Base-by-base conservation (phyloP, 2,888 invertebrate species). In the Sturmia bella region DNA sequence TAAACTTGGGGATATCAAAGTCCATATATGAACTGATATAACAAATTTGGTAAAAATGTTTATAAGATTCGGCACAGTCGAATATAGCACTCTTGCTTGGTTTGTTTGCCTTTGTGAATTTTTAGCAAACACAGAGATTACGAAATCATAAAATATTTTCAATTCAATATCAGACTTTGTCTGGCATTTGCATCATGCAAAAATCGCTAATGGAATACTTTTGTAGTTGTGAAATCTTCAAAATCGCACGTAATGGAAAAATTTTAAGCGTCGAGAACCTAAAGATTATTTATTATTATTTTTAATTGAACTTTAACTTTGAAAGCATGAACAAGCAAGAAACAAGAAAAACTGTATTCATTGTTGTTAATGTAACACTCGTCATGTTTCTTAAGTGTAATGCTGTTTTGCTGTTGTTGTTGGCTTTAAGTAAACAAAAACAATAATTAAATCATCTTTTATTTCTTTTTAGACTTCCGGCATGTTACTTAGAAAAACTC, bases 271-370 rank as follows among this genome's bases (percentile, higher is more conserved):
- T 43, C 4, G 52, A 72, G 52, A 57, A 76, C 7, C 59, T 77
- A 56, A 27, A 72, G n/a, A n/a, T n/a, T 66, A 41, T 72, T 39
- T 32, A n/a, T 12, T 27, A 72, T 68, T 37, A 21, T 24, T 24
- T 41, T 15, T 76, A 76, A 80, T 75, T 76, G 72, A 76, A 76
- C 70, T 75, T 80, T 66, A 66, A 70, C 64, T 50, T 50, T 68
- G 56, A 13, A 52, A 68, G 15, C 61, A 54, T 32, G 15, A 73
- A 59, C 6, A 59, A 6, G 15, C 13, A 54, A 27, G 13, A 27
- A 54, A 54, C 32, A 27, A 12, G 57, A 70, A 56, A 48, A 17
- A 37, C 11, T 64, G 17, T 57, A 56, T 21, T 2, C 21, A 19
- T 41, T n/a, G 32, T 32, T 17, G n/a, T 52, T 61, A 68, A 24